These are phyloP conservation scores for Lepidurus arcticus DNA, from an alignment of 1,140 invertebrate species.

Conservation along the genomic window DNA sequence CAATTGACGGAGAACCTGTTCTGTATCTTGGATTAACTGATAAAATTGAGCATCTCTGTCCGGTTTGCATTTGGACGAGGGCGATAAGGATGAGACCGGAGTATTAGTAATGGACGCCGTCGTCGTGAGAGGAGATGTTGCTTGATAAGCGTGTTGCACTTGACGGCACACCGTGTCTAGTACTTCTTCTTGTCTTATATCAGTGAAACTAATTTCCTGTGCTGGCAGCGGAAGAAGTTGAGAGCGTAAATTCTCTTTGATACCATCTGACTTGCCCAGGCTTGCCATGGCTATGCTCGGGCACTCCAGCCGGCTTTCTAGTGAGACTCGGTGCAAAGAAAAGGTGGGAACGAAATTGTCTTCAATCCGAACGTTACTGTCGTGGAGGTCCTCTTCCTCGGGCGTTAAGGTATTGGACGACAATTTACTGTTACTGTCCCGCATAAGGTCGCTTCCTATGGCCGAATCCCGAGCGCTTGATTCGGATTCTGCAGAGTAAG, in stretches of 20 bases:
- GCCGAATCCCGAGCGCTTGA: constrained; percentile 6
- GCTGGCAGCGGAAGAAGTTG: background rate
- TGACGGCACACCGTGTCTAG: background rate
- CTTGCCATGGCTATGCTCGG: background rate
- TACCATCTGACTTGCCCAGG: background rate
- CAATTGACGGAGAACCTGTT: constrained; percentile 28
- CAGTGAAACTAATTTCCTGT: background rate
- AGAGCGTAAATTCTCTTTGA: background rate
- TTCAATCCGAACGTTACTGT: background rate
- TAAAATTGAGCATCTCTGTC: constrained; percentile 4
- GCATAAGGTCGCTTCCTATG: background rate
- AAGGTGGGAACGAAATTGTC: background rate
- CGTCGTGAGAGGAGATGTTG: background rate
- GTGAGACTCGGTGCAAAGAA: background rate
- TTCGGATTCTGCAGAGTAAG: background rate
- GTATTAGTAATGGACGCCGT: background rate
- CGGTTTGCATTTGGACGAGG: background rate
- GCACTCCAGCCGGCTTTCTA: background rate
- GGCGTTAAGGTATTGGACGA: constrained; percentile 1
- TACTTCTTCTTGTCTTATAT: background rate
- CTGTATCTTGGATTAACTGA: constrained; percentile 30
- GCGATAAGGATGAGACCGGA: background rate
- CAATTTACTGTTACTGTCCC: constrained; percentile 1
- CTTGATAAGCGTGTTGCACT: background rate
- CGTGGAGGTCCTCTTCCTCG: background rate